phyloP scores from a whole-genome alignment of 2,113 vertebrate species.

The Hipposideros armiger region DNA sequence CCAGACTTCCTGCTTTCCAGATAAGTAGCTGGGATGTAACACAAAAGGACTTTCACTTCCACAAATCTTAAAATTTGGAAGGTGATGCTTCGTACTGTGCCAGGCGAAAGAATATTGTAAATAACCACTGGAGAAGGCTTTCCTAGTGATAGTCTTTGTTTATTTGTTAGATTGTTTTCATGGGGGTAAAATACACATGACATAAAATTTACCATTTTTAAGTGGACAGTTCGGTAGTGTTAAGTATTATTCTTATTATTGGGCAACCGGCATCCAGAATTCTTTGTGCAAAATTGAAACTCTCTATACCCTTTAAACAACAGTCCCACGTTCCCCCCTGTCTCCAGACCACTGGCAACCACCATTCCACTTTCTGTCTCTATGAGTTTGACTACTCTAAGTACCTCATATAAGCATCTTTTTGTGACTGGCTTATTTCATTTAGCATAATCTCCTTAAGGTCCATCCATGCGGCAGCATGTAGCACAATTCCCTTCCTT shows the following conservation, averaged over 20 bases:
- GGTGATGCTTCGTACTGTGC: neutral
- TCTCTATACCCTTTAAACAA: neutral
- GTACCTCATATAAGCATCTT: neutral
- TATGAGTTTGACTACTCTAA: neutral
- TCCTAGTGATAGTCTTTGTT: neutral
- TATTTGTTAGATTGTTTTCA: neutral
- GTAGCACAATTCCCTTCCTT: neutral
- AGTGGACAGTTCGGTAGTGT: neutral
- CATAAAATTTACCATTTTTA: neutral
- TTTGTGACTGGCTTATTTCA: neutral
- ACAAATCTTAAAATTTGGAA: neutral
- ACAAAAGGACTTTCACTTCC: constrained; percentile 17
- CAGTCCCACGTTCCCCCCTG: neutral
- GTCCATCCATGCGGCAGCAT: neutral
- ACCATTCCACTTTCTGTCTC: neutral
- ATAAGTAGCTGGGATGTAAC: neutral
- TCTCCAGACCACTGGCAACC: neutral
- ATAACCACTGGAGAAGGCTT: neutral
- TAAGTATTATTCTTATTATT: neutral
- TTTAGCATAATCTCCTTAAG: neutral
- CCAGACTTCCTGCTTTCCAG: constrained; percentile 26
- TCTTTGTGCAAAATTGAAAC: constrained; percentile 4
- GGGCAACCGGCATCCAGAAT: neutral
- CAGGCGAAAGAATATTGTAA: neutral
- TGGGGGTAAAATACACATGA: neutral